phyloP scores from a whole-genome alignment of 2,797 vertebrate species.

The Atherinosoma microstoma region DNA sequence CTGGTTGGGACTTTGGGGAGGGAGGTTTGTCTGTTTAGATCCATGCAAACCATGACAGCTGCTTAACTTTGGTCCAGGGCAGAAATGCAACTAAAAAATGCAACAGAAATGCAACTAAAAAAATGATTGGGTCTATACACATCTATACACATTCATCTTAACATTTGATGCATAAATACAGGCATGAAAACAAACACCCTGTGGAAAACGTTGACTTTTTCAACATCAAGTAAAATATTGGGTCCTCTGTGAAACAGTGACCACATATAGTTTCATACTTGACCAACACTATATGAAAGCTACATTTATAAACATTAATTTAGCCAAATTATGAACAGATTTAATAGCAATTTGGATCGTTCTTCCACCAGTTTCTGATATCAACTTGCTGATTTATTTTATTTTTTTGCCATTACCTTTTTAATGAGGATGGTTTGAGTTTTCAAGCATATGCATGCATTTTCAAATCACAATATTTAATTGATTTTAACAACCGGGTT shows the following conservation, averaged over 20 bases:
- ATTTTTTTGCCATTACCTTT: too few relatives aligned
- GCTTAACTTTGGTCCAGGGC: slow-evolving; percentile 54
- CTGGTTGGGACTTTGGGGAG: slow-evolving; percentile 66
- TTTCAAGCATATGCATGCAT: background rate
- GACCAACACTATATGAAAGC: background rate
- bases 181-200: too few relatives aligned
- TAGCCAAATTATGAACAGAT: background rate
- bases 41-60: slow-evolving; percentile 66
- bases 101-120: too few relatives aligned
- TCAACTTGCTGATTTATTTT: background rate
- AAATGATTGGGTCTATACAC: background rate
- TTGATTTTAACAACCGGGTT: background rate
- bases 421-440: background rate
- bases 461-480: background rate
- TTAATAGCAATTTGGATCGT: background rate
- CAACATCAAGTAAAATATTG: background rate
- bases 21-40: slow-evolving; percentile 76
- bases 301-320: background rate
- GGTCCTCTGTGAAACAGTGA: background rate
- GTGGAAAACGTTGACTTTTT: background rate
- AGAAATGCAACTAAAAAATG: slow-evolving; percentile 26
- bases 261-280: background rate
- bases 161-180: too few relatives aligned
- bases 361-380: background rate
- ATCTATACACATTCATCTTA: background rate